Base-by-base conservation (phyloP, 2,888 invertebrate species). In the Eristalis tenax region DNA sequence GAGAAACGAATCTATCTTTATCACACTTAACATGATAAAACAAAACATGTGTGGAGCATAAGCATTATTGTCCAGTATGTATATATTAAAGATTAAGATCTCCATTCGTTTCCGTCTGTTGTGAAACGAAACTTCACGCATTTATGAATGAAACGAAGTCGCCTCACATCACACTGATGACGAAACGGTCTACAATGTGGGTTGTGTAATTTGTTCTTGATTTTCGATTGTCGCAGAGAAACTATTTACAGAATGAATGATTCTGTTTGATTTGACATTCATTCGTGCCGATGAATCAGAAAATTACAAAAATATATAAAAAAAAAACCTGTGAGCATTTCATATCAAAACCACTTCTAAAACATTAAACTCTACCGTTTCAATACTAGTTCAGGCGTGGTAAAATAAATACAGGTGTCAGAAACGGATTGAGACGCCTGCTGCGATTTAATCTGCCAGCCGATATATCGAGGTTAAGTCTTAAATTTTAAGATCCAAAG, bases 121-220 rank as follows among this genome's bases (percentile, higher is more conserved):
- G 50, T 26, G 28, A 50, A 66, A 66, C 50, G 26, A 26, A 28
- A 40, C 40, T 13, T 28, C 43, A 28, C 10, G 66, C 28, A 28
- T 43, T 66, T 43, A 65, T 66, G 66, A 66, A 66, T 68, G 68
- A 68, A 56, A 56, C 28, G 18, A 56, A 13, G 56, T 50, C 22
- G 10, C 22, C 22, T n/a, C 43, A 10, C 4, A 56, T n/a, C 43
- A 10, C 4, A 56, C 13, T 13, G 22, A 32, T 69, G 56, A 69
- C 35, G 56, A 69, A 57, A 69, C n/a, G 32, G 50, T 50, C 18
- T 18, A 18, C 50, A 6, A 35, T n/a, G 32, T 35, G 35, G 59
- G 56, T 35, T 57, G 32, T 15, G 56, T 35, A 69, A 69, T 56
- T 69, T 69, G 15, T 35, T 69, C 69, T 57, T 57, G 69, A 69